phyloP scores from a whole-genome alignment of 2,888 invertebrate genomes.

The Aspidapion aeneum region DNA sequence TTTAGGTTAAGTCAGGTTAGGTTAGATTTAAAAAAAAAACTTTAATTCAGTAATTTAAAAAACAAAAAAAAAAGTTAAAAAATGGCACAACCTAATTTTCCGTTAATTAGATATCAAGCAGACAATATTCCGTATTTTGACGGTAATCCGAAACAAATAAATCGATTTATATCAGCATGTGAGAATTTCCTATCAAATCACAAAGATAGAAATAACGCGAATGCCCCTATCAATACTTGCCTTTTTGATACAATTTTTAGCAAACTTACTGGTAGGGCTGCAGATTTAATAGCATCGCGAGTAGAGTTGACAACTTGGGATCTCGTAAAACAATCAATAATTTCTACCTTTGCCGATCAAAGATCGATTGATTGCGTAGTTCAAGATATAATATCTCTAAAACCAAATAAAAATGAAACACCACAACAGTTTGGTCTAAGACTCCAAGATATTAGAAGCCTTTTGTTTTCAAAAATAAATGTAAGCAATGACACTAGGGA shows the following conservation, averaged over 20 bases:
- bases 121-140: too few species aligned
- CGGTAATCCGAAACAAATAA: too few species aligned
- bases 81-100: too few species aligned
- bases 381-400: conserved; percentile 9
- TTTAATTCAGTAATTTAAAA: too few species aligned
- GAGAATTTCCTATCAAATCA: conserved; percentile 8
- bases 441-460: conserved; percentile 8
- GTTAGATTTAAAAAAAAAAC: too few species aligned
- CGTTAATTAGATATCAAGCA: too few species aligned
- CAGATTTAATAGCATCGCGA: conserved; percentile 6
- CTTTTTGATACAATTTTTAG: conserved; percentile 8
- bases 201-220: background rate
- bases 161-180: too few species aligned
- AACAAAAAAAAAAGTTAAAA: too few species aligned
- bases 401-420: conserved; percentile 6
- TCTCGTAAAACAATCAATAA: background rate
- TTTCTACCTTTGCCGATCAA: conserved; percentile 3
- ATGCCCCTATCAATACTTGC: conserved; percentile 2
- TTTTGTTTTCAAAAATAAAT: conserved; percentile 13
- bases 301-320: conserved; percentile 3
- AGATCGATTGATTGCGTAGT: conserved; percentile 12
- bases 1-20: too few species aligned
- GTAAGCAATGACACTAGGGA: background rate
- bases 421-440: conserved; percentile 8
- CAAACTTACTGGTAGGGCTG: conserved; percentile 11